Evolutionary conservation across 2,797 vertebrate genomes (phyloP), one percentile per base, ranked within the genome.

Genomic region (Notolepis coatsorum): DNA sequence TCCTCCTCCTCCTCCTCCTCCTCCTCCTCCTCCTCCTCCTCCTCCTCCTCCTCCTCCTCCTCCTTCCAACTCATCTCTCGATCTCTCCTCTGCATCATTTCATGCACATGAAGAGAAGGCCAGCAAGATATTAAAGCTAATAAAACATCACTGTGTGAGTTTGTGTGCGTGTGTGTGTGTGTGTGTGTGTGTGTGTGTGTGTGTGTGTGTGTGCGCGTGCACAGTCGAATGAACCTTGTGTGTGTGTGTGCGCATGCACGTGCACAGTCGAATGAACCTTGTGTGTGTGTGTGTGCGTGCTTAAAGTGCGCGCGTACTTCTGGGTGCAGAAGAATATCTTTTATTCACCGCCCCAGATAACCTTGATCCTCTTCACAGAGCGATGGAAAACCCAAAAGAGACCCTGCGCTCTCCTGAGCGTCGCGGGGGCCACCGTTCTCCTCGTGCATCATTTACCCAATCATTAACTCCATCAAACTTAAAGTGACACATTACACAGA

Each of bases 381-480:
- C 37, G 13, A 25, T 1, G 7, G 27, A 25, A 56, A 47, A 72
- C 31, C n/a, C n/a, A n/a, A n/a, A n/a, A n/a, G n/a, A 21, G 63
- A 63, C 59, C 47, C 61, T 33, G 13, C 48, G 57, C 45, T 54
- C 46, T 30, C 9, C 8, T 23, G 48, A 62, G 67, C 13, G 43
- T 33, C 10, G 54, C 10, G 54, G 49, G n/a, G 67, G 74, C 76
- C 75, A 69, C 69, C 1, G 49, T 69, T 78, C 48, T 53, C 71
- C 28, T 46, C 80, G 80, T 82, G 73, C 73, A 86, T 87, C 79
- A 84, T 89, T 86, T 17, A 89, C 39, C 28, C 28, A 49, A 5
- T 33, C 0, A 61, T 66, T 43, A 68, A n/a, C n/a, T n/a, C 62
- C 62, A 28, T 75, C 53, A 25, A 24, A n/a, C 6, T 72, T 13